Evolutionary conservation across 92 coral and sea anemone species (phyloP).

Genomic region (Pocillopora meandrina): DNA sequence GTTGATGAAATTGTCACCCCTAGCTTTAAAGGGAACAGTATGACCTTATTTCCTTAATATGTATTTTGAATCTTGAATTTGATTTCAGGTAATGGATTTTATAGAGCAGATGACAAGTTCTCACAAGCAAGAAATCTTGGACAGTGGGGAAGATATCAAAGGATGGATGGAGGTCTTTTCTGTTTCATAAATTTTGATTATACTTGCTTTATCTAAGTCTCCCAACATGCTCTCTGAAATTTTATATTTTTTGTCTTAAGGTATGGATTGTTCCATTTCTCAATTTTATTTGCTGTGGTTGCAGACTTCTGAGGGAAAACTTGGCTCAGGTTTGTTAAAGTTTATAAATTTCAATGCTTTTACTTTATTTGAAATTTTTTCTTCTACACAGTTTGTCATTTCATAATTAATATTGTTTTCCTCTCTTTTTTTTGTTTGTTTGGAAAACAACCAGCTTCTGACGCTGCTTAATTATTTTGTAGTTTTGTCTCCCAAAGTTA

Average conservation of each 20-base stretch:
- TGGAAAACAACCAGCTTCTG: too few relatives aligned
- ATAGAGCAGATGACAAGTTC: slow-evolving; percentile 65
- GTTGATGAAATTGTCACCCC: too few relatives aligned
- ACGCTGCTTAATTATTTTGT: not conserved
- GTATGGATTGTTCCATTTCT: slow-evolving; percentile 62
- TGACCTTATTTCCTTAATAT: too few relatives aligned
- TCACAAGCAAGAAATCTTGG: slow-evolving; percentile 70
- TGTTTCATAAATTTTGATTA: not conserved
- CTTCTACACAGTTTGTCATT: not conserved
- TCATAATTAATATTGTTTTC: not conserved
- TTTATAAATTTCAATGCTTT: not conserved
- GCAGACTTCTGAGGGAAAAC: slow-evolving; percentile 40
- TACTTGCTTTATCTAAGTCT: not conserved
- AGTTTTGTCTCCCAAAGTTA: slow-evolving; percentile 86
- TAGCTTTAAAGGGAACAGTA: too few relatives aligned
- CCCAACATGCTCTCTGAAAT: too few relatives aligned
- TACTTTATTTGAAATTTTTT: slow-evolving; percentile 4
- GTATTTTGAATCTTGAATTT: not conserved
- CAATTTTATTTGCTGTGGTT: slow-evolving; percentile 29
- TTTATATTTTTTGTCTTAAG: slow-evolving; percentile 10
- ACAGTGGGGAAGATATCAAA: slow-evolving; percentile 54
- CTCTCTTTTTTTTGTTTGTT: not conserved
- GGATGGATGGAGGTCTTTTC: slow-evolving; percentile 81
- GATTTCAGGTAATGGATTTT: slow-evolving; percentile 78
- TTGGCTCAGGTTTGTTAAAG: slow-evolving; percentile 46